Base-by-base conservation (phyloP, 1,140 invertebrate genomes). In the Doryteuthis pealeii region DNA sequence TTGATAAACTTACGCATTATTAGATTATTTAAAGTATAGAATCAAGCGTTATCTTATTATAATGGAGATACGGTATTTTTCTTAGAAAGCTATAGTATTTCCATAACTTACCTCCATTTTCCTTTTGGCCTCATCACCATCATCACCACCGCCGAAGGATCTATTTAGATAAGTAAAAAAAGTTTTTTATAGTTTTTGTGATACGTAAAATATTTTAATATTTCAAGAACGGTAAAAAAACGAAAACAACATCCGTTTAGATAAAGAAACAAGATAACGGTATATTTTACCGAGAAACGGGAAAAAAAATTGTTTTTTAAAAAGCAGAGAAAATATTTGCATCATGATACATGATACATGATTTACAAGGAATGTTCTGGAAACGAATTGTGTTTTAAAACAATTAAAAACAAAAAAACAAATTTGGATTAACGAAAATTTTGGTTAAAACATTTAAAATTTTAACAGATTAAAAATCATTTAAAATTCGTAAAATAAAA, bases 51-150 rank as follows among this genome's bases (percentile, higher is more conserved):
- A 62, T 62, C n/a, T n/a, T n/a, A n/a, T n/a, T n/a, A n/a, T n/a
- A n/a, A n/a, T n/a, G n/a, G n/a, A n/a, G n/a, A n/a, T n/a, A n/a
- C n/a, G n/a, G n/a, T n/a, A n/a, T n/a, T n/a, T n/a, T n/a, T n/a
- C 54, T 62, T 43, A 12, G 4, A 74, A n/a, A 70, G n/a, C n/a
- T n/a, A n/a, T n/a, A n/a, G n/a, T n/a, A n/a, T n/a, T n/a, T n/a
- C n/a, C n/a, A n/a, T n/a, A n/a, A 30, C 71, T 71, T 70, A 81
- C 80, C 75, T 81, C 80, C 80, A 81, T 81, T 14, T 78, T 78
- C 69, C 72, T 62, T 62, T 76, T 75, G 31, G 78, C 80, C 71
- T 81, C 80, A 78, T 79, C 79, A 58, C 69, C 67, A 45, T 81
- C 80, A 78, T 77, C 79, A 45, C 70, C 67, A 32, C 73, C 75